A percentile compares a stretch with the other conserved stretches of the same genome.
These are phyloP conservation scores for Phymatocera aterrima DNA, from an alignment of 2,888 invertebrate species.

Conservation along the genomic window DNA sequence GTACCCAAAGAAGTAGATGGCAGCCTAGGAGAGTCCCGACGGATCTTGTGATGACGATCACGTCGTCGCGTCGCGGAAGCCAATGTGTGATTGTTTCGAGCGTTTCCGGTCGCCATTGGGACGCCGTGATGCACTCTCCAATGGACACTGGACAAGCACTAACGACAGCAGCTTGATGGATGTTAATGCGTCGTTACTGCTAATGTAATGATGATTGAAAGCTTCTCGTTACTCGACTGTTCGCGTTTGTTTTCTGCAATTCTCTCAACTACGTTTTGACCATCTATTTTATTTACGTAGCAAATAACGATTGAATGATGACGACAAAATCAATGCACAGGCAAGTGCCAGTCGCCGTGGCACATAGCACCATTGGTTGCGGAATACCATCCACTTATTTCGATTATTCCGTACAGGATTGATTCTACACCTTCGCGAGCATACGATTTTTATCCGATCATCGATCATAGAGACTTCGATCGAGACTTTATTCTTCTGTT, in stretches of 20 bases:
- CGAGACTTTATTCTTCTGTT: background rate
- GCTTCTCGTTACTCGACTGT: slow-evolving; percentile 58
- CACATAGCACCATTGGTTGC: background rate
- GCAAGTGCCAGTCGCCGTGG: background rate
- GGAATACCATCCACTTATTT: background rate
- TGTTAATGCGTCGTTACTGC: slow-evolving; percentile 68
- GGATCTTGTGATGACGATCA: slow-evolving; percentile 56
- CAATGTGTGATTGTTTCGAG: slow-evolving; percentile 63
- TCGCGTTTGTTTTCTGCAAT: slow-evolving; percentile 30
- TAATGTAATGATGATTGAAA: slow-evolving; percentile 70
- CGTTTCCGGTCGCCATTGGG: slow-evolving; percentile 57
- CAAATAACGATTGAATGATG: background rate
- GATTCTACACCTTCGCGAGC: background rate
- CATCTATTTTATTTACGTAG: background rate
- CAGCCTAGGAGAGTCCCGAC: slow-evolving; percentile 9
- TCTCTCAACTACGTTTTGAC: background rate
- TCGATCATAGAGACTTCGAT: no score
- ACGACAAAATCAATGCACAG: background rate
- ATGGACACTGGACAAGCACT: slow-evolving; percentile 61
- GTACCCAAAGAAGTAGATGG: slow-evolving; percentile 16
- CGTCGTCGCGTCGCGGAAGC: slow-evolving; percentile 57
- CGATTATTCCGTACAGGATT: background rate
- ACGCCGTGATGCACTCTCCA: slow-evolving; percentile 59
- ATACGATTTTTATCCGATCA: background rate
- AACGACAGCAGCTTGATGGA: slow-evolving; percentile 68